Evolutionary conservation across 2,797 vertebrate species (phyloP), one percentile per base, ranked within the genome.

Genomic region (Agapornis canus): DNA sequence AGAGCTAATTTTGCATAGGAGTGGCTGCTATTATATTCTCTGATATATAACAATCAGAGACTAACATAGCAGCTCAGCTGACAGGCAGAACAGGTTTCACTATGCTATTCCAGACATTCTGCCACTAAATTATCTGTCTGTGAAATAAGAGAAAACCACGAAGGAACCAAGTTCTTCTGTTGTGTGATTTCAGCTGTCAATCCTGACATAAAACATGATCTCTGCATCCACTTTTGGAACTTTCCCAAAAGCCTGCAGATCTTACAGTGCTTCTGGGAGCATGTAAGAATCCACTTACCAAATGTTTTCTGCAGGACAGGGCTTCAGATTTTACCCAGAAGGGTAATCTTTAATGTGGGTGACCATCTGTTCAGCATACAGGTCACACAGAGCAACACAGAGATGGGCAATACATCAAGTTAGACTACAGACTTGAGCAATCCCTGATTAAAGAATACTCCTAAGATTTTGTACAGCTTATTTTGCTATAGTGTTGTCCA

Each of bases 31-130:
- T 94, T 85, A n/a, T 75, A 80, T 77, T 78, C 59, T 65, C 35
- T 71, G 59, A 79, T 90, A 75, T 39, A 69, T 13, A 84, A 27
- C 40, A 77, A 39, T 45, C 71, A 86, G 32, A 82, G 29, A 86
- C 77, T 75, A 86, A 66, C 31, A 87, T 12, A 92, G 60, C 16
- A 82, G 39, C 47, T 89, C 51, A 87, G 25, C 59, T 94, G 83
- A 90, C 89, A 89, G 63, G 90, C 47, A 76, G 42, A 90, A 93
- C 92, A 89, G 78, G 94, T 93, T 94, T 93, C 59, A 63, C 19
- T 66, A 26, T 69, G 47, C 23, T 84, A 8, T 59, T 94, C 59
- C 59, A 79, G 78, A 61, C 20, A 65, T 93, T 96, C 63, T 90
- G 37, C 42, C 35, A 57, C 66, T 82, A 66, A 86, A 84, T 79